Conservation (phyloP, 2,888 invertebrate genomes). For the Eumacrocentrus americanus region DNA sequence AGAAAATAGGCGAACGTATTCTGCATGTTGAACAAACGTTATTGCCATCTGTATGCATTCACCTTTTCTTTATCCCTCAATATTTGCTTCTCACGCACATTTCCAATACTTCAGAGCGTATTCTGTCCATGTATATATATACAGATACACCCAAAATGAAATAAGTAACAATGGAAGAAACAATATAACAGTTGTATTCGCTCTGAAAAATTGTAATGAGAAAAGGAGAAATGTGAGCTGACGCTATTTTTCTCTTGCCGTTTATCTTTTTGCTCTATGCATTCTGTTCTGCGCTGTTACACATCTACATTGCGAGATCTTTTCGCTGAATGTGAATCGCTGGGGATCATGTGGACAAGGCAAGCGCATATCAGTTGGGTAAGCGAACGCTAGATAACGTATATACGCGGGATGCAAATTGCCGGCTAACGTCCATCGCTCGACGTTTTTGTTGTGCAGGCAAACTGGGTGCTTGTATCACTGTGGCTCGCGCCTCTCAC, state of each 20-base stretch:
- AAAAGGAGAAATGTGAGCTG: neutral
- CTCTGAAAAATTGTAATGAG: conserved; percentile 7
- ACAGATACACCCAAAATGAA: neutral
- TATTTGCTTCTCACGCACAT: conserved; percentile 1
- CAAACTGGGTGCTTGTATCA: neutral
- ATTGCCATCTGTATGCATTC: neutral
- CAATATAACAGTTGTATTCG: neutral
- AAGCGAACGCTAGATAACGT: conserved; percentile 21
- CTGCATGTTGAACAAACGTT: neutral
- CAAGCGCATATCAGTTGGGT: neutral
- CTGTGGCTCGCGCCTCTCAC: neutral
- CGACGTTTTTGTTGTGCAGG: conserved; percentile 13
- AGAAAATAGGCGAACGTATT: neutral
- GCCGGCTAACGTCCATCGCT: conserved; percentile 17
- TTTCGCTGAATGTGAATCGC: conserved; percentile 1
- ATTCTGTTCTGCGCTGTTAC: neutral
- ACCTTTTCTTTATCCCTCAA: neutral
- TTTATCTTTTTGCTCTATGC: neutral
- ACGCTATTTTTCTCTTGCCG: neutral
- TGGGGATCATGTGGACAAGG: conserved; percentile 9
- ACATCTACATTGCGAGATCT: neutral
- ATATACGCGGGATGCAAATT: conserved; percentile 23
- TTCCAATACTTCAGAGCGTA: neutral
- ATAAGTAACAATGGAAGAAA: neutral
- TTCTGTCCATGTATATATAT: neutral